A percentile compares a stretch with the other conserved stretches of the same genome.
Evolutionary conservation across 2,888 invertebrate genomes (phyloP).

Genomic region (Scaptodrosophila latifasciaeformis): DNA sequence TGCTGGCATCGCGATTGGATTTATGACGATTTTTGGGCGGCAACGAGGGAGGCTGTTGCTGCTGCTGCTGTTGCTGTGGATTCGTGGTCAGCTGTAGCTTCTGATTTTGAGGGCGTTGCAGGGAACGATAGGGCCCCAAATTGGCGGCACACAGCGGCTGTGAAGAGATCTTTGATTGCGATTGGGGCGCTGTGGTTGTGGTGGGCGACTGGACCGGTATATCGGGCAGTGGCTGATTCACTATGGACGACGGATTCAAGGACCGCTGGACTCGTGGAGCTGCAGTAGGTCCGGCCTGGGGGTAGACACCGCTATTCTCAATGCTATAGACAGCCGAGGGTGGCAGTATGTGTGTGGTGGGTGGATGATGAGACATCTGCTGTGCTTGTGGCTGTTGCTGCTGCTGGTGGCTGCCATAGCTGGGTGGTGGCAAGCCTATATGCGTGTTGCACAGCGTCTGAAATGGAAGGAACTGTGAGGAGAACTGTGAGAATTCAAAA

Average conservation of each 20-base stretch:
- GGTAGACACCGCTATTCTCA: constrained; percentile 62
- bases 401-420: no score
- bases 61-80: constrained; percentile 37
- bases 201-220: constrained; percentile 68
- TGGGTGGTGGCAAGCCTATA: no score
- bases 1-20: constrained; percentile 61
- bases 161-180: constrained; percentile 72
- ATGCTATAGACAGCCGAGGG: constrained; percentile 74
- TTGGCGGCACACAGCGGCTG: constrained; percentile 75
- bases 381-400: constrained; percentile 42
- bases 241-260: constrained; percentile 73
- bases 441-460: no score
- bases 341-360: constrained; percentile 70
- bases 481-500: no score
- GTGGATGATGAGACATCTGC: constrained; percentile 57
- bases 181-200: constrained; percentile 45
- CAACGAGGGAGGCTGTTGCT: constrained; percentile 72
- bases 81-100: constrained; percentile 62
- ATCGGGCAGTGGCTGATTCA: constrained; percentile 75
- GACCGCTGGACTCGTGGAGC: constrained; percentile 57
- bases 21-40: constrained; percentile 75
- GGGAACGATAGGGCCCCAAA: constrained; percentile 78
- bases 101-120: constrained; percentile 76
- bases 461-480: no score
- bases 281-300: constrained; percentile 41